Conservation (phyloP, 2,797 vertebrate species). For the Selene dorsalis region DNA sequence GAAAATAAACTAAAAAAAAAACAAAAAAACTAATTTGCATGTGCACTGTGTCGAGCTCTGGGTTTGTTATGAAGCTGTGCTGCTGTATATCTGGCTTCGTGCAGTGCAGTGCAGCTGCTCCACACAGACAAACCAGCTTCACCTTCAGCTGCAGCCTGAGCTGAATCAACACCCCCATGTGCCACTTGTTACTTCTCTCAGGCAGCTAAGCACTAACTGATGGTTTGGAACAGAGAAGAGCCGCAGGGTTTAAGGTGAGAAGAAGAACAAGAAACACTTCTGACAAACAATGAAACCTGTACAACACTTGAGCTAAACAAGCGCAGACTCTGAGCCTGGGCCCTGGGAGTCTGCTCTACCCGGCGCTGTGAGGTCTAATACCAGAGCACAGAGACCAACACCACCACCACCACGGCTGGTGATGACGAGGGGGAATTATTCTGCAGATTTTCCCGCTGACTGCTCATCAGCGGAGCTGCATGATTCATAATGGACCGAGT, state of each 20-base stretch:
- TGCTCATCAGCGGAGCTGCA: constrained; percentile 11
- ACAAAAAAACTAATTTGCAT: not conserved
- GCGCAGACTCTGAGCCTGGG: not conserved
- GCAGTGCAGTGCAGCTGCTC: not conserved
- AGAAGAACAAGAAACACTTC: not conserved
- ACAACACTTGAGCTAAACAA: too few species aligned
- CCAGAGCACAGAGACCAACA: not conserved
- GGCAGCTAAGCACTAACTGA: not conserved
- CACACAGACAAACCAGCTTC: not conserved
- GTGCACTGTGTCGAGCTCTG: not conserved
- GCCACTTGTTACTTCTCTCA: not conserved
- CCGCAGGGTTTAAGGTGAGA: not conserved
- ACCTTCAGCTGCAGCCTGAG: not conserved
- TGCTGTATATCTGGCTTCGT: not conserved
- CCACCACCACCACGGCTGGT: not conserved
- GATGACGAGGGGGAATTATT: constrained; percentile 10
- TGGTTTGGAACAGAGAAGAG: not conserved
- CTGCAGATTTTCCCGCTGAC: constrained; percentile 17
- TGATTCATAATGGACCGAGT: constrained; percentile 22
- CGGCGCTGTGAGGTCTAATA: not conserved
- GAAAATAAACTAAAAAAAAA: not conserved
- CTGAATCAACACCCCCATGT: not conserved
- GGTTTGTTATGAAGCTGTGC: too few species aligned
- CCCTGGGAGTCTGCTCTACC: not conserved
- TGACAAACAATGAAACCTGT: not conserved